Base-by-base conservation (phyloP, 2,797 vertebrate genomes). In the Propithecus deckenii region DNA sequence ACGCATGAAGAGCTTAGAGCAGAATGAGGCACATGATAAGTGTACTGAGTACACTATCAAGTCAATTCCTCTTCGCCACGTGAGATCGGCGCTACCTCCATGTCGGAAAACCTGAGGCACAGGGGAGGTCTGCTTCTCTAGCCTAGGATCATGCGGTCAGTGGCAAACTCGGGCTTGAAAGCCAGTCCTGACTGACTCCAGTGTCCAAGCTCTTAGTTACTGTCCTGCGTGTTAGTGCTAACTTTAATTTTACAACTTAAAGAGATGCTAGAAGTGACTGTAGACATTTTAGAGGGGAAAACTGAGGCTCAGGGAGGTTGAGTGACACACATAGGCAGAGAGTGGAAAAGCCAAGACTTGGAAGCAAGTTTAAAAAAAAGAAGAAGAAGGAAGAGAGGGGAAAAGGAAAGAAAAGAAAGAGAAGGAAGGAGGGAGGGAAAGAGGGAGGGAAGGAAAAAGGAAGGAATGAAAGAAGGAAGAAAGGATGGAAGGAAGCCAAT, bases 341-440 rank as follows among this genome's bases (percentile, higher is more conserved):
- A 55, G 7, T 17, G 1, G 50, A 20, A 80, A 65, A 88, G 20
- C 1, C 22, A 92, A 35, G 32, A 59, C 23, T 52, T 52, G n/a
- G 41, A 91, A 74, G 30, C n/a, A 63, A 63, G 57, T 59, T 32
- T 6, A 15, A 32, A 32, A 30, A 63, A 30, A 11, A 14, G 7
- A 22, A 48, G 25, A 12, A 32, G 25, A 5, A 7, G 50, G 22
- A 59, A 22, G 30, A 9, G 20, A 15, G 1, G 0, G 1, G 25
- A 1, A 5, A 0, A 3, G 2, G 4, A 4, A 22, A 18, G 10
- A 0, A 43, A 2, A 2, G 1, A 9, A 17, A 67, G 13, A 7
- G 11, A 4, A 23, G 9, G 20, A 7, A 12, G 5, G 10, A 15
- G 13, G 8, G 15, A 57, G 25, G 30, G 25, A 46, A n/a, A 25